These are phyloP conservation scores for Ophraella communa DNA, from an alignment of 2,888 invertebrate species.

Conservation along the genomic window DNA sequence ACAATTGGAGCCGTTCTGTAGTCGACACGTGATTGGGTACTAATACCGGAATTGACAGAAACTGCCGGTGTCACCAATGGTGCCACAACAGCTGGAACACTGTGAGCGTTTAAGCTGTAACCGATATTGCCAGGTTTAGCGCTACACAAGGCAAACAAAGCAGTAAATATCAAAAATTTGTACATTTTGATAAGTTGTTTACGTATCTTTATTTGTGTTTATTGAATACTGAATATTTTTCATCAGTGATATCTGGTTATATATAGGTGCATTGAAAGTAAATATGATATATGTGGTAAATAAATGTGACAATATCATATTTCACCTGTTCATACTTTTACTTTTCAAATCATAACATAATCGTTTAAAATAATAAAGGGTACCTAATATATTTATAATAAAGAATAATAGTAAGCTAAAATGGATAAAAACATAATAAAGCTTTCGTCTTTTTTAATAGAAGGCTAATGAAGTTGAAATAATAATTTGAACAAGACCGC, in stretches of 20 bases:
- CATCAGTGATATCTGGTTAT: neutral
- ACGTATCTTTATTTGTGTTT: neutral
- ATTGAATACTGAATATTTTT: neutral
- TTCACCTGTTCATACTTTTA: too few species aligned
- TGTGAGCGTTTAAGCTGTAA: neutral
- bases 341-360: too few species aligned
- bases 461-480: too few species aligned
- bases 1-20: conserved; percentile 30
- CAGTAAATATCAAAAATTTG: neutral
- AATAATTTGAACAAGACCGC: too few species aligned
- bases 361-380: too few species aligned
- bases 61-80: conserved; percentile 22
- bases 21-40: conserved; percentile 35
- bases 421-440: too few species aligned
- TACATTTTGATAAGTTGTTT: neutral
- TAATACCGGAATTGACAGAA: conserved; percentile 29
- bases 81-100: conserved; percentile 4
- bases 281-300: neutral
- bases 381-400: too few species aligned
- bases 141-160: conserved; percentile 5
- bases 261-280: neutral
- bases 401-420: too few species aligned
- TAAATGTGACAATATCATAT: too few species aligned
- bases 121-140: conserved; percentile 17
- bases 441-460: too few species aligned